Base-by-base conservation (phyloP, 2,888 invertebrate genomes). In the Ectobius pallidus region DNA sequence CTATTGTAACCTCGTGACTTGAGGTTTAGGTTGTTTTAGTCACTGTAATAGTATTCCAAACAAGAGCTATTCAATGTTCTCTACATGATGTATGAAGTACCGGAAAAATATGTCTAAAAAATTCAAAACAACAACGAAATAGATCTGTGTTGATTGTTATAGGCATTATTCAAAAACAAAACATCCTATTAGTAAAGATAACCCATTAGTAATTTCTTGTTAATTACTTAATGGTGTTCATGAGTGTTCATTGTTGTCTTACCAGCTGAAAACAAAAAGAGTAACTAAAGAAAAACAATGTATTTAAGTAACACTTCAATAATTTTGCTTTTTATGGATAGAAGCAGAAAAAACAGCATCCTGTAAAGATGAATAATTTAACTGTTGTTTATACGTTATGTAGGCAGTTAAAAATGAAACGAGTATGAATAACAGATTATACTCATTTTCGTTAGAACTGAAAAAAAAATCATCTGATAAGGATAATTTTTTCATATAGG, bases 161-260 rank as follows among this genome's bases (percentile, higher is more conserved):
- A 30, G n/a, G 30, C 1, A 25, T 52, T 34, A 34, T 34, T n/a
- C n/a, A n/a, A n/a, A n/a, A n/a, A n/a, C 34, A 34, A 34, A 34
- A 34, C 11, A 34, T 34, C 11, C 34, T 34, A 11, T 34, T 34
- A 34, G 22, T 42, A 25, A 25, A 25, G n/a, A n/a, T 20, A 39
- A 63, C 20, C 42, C 22, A 22, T 63, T 63, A 63, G 42, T 20
- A 3, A 27, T 20, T 3, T 22, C 16, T 22, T 22, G 3, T 2
- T 6, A 34, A 30, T 9, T 20, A 34, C 42, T 44, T 65, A 25
- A 46, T 65, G 65, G 46, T 65, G 30, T 27, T 18, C 25, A 27
- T 46, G n/a, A 16, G 27, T 46, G 65, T 46, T 65, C 27, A 46
- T 44, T 46, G 30, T 65, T 46, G 30, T 65, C 65, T 65, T n/a